phyloP scores from a whole-genome alignment of 2,797 vertebrate genomes.

The Sebastes taczanowskii region DNA sequence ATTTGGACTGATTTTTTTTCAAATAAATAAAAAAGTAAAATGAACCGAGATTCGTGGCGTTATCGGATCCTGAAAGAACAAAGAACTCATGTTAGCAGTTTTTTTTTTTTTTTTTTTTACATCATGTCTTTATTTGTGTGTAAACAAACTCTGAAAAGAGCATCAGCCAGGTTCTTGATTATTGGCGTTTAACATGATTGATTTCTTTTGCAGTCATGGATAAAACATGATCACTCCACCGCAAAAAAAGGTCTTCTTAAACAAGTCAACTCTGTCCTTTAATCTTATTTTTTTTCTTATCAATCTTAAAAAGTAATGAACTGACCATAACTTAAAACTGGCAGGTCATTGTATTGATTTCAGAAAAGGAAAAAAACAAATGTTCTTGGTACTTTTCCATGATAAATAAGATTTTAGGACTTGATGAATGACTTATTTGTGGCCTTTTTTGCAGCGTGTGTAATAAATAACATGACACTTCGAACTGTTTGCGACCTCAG shows the following conservation, averaged over 20 bases:
- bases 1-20: neutral
- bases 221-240: conserved; percentile 68
- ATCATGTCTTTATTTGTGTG: conserved; percentile 82
- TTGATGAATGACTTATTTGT: conserved; percentile 13
- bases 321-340: neutral
- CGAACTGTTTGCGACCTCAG: conserved; percentile 38
- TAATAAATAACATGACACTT: conserved; percentile 71
- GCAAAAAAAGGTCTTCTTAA: conserved; percentile 43
- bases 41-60: neutral
- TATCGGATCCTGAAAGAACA: neutral
- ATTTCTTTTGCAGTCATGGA: conserved; percentile 67
- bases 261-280: conserved; percentile 15
- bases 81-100: neutral
- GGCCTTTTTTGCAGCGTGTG: conserved; percentile 37
- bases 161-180: conserved; percentile 72
- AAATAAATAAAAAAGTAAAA: neutral
- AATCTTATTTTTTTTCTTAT: neutral
- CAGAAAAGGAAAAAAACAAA: neutral
- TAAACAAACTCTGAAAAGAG: conserved; percentile 83
- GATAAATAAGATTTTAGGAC: conserved; percentile 33
- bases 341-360: neutral
- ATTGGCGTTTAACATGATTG: conserved; percentile 71
- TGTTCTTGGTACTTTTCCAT: neutral
- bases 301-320: neutral
- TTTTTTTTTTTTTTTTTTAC: conserved; percentile 5